phyloP scores from a whole-genome alignment of 2,888 invertebrate species.

The Alloplasta piceator region DNA sequence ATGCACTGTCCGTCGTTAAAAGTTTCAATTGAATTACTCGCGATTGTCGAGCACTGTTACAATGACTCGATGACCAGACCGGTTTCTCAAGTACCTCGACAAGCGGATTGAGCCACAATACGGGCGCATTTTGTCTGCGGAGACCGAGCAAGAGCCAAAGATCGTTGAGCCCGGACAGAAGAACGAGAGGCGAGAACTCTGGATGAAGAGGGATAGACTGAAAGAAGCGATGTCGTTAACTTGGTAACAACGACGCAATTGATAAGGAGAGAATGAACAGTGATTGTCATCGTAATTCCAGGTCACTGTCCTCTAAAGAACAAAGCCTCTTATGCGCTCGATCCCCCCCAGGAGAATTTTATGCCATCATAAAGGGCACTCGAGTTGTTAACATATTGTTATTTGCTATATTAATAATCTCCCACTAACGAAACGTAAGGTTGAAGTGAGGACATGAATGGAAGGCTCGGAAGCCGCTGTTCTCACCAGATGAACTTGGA shows the following conservation, averaged over 20 bases:
- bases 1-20: neutral
- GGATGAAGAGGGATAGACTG: slow-evolving; percentile 7
- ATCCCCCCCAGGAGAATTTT: too few relatives aligned
- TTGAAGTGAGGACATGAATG: too few relatives aligned
- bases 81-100: neutral
- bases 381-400: too few relatives aligned
- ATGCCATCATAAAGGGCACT: too few relatives aligned
- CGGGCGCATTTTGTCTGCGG: neutral
- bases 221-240: slow-evolving; percentile 72
- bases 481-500: neutral
- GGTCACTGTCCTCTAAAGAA: slow-evolving; percentile 68
- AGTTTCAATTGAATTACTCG: neutral
- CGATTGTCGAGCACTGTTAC: slow-evolving; percentile 13
- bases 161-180: neutral
- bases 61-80: slow-evolving; percentile 19
- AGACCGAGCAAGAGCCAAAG: neutral
- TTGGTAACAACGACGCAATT: slow-evolving; percentile 76
- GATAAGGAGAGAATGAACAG: slow-evolving; percentile 70
- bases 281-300: slow-evolving; percentile 61
- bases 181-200: slow-evolving; percentile 18
- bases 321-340: neutral
- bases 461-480: neutral
- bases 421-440: neutral
- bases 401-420: neutral
- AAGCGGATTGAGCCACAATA: too few relatives aligned